Percentiles rank a stretch among this genome's conserved stretches.
Conservation (phyloP, 92 coral and sea anemone species). For the Siderastrea radians region DNA sequence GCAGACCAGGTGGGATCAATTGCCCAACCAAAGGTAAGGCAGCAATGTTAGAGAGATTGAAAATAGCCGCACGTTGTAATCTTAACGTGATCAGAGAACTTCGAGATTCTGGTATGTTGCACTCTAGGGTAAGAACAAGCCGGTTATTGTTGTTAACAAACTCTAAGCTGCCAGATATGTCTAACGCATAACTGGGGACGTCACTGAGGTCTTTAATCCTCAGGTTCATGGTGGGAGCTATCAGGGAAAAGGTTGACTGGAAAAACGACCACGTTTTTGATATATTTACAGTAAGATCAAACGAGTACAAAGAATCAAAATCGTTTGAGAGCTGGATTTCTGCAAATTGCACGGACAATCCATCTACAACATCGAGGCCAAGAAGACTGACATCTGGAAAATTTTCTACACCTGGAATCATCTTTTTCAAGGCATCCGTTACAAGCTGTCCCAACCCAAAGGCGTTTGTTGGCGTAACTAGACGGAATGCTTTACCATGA, state of each 20-base stretch:
- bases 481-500: slow-evolving; percentile 44
- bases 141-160: slow-evolving; percentile 17
- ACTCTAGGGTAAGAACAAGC: slow-evolving; percentile 50
- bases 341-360: slow-evolving; percentile 41
- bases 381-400: slow-evolving; percentile 57
- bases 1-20: slow-evolving; percentile 50
- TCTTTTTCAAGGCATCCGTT: slow-evolving; percentile 27
- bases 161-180: slow-evolving; percentile 50
- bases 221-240: slow-evolving; percentile 37
- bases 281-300: slow-evolving; percentile 38
- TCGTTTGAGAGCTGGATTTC: slow-evolving; percentile 47
- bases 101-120: slow-evolving; percentile 52
- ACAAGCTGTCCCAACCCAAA: slow-evolving; percentile 35
- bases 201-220: slow-evolving; percentile 47
- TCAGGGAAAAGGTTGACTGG: slow-evolving; percentile 40
- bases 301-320: slow-evolving; percentile 32
- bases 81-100: slow-evolving; percentile 23
- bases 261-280: slow-evolving; percentile 65
- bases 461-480: slow-evolving; percentile 1
- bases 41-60: slow-evolving; percentile 62
- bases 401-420: slow-evolving; percentile 33
- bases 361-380: slow-evolving; percentile 42
- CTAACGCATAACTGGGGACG: slow-evolving; percentile 45
- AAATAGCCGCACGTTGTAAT: slow-evolving; percentile 31
- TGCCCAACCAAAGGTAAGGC: slow-evolving; percentile 62